Evolutionary conservation across 1,140 invertebrate species (phyloP), one percentile per base, ranked within the genome.

Genomic region (Leguminivora glycinivorella): DNA sequence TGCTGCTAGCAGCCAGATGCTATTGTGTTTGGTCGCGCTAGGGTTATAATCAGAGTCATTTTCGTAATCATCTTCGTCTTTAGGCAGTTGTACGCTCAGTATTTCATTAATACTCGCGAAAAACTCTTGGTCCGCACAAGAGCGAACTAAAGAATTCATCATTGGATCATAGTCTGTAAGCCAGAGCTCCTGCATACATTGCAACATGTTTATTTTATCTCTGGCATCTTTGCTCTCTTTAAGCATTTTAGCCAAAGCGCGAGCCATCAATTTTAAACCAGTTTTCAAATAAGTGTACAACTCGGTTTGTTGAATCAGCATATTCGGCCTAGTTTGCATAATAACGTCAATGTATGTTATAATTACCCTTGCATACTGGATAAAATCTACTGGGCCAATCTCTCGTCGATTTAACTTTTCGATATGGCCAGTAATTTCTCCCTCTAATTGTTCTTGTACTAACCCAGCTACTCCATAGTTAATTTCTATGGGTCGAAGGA

Each of bases 51-150:
- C 85, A 2, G 74, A 70, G 10, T 88, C 84, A 34, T 83, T 81
- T 68, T 81, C 81, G 31, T 80, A 71, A 56, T 43, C 80, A 0
- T 74, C 72, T n/a, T 87, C 83, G 24, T 86, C 80, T 24, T 56
- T 22, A 26, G 73, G 56, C 5, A 74, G 68, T 40, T 83, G 80
- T 31, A 56, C 76, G 19, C 80, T 80, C 31, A 91, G 67, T 40
- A 89, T 75, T 25, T 77, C 75, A 70, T 84, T 82, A 1, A 92
- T 72, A 9, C 73, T 73, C 68, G 87, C 74, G 60, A 92, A 86
- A 52, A 85, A 82, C 26, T 83, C 80, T 43, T 75, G 78, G 38
- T 85, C 70, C 26, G 86, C 75, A 72, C 71, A 71, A 10, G 66
- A 29, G 4, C 87, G 77, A 34, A 88, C 58, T 69, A 80, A 73